Base-by-base conservation (phyloP, 2,113 vertebrate genomes). In the Clarias gariepinus region DNA sequence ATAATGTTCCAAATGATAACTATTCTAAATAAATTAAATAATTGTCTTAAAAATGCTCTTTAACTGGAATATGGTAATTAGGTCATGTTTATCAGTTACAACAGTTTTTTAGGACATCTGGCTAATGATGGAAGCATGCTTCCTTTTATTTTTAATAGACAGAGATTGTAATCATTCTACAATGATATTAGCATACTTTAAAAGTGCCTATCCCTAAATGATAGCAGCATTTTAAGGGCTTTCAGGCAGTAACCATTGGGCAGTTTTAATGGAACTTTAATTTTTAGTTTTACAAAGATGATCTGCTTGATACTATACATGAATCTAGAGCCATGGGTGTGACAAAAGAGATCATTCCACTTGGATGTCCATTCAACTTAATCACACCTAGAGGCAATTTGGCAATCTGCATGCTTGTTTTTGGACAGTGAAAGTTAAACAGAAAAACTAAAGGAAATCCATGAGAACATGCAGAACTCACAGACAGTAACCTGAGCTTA, bases 101-200 rank as follows among this genome's bases (percentile, higher is more conserved):
- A 71, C 79, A 76, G 57, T 87, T 47, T 82, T 87, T 55, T 21
- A 60, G 58, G 36, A 47, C 80, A 83, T 76, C 81, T 83, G 81
- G n/a, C 66, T 83, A 47, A 57, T 64, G n/a, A 55, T 47, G n/a
- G 28, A 63, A 60, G 36, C 18, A 36, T 12, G 0, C 3, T 80
- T 80, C 28, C 15, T 63, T 21, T 73, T 41, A 25, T 68, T 71
- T 88, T 53, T 19, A 63, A 66, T 9, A 77, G 74, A 55, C 25
- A 77, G 74, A 28, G 25, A 28, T 55, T 77, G 6, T 66, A 64
- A 12, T 64, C 41, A 76, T 28, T 61, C 25, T 77, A n/a, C 5
- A 55, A 18, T 55, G 74, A 57, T 57, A 79, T 79, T 33, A 19
- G 8, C 28, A 21, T 79, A 30, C 1, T 78, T 63, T 33, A 15